These are phyloP conservation scores for Acipenser ruthenus DNA, from an alignment of 2,797 vertebrate species.

Conservation along the genomic window DNA sequence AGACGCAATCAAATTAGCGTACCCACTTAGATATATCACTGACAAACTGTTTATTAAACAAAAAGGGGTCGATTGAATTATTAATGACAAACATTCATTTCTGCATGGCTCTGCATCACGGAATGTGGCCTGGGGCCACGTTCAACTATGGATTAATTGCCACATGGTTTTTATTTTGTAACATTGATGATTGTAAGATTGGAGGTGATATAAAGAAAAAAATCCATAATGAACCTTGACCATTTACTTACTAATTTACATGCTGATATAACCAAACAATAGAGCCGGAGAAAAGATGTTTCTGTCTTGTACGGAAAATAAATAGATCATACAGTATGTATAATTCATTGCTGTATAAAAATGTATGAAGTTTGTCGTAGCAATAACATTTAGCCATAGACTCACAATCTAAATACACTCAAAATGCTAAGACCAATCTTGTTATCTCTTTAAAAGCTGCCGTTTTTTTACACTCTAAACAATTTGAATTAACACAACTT, in stretches of 20 bases:
- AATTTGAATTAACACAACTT: too few species aligned
- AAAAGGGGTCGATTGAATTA: constrained; percentile 73
- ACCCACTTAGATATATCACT: constrained; percentile 73
- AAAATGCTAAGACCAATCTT: too few species aligned
- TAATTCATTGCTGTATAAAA: too few species aligned
- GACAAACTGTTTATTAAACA: constrained; percentile 91
- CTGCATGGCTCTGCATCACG: constrained; percentile 73
- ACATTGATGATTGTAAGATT: constrained; percentile 25
- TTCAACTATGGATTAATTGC: constrained; percentile 40
- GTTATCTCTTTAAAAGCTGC: too few species aligned
- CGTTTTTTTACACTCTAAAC: too few species aligned
- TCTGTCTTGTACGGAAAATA: too few species aligned
- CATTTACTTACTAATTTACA: background rate
- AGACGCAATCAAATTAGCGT: constrained; percentile 48
- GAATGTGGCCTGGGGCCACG: constrained; percentile 51
- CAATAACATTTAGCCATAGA: too few species aligned
- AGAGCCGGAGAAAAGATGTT: too few species aligned
- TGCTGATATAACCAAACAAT: too few species aligned
- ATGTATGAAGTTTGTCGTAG: too few species aligned
- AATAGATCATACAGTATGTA: too few species aligned
- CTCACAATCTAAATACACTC: too few species aligned
- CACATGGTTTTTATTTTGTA: constrained; percentile 35
- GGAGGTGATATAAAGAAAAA: constrained; percentile 34
- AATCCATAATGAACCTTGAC: constrained; percentile 23
- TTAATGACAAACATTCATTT: constrained; percentile 72